Evolutionary conservation across 2,113 vertebrate genomes (phyloP).

Genomic region (Menidia beryllina): DNA sequence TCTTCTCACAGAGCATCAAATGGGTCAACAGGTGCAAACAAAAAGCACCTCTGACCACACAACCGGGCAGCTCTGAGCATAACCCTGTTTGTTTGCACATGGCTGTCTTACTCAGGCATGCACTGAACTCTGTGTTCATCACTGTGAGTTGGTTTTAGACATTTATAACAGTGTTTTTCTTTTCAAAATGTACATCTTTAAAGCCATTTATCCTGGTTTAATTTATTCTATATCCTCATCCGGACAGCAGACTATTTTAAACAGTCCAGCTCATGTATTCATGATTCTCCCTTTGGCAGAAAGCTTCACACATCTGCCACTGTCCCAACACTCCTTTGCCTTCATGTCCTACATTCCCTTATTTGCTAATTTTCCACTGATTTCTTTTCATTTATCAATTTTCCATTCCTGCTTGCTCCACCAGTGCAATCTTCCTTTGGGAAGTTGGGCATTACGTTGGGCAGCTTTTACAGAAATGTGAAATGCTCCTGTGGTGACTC

Average conservation of each 20-base stretch:
- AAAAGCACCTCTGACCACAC: constrained; percentile 58
- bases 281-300: constrained; percentile 28
- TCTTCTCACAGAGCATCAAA: constrained; percentile 22
- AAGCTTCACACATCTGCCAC: constrained; percentile 32
- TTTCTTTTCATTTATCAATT: constrained; percentile 57
- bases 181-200: neutral
- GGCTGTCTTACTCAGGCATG: constrained; percentile 1
- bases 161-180: neutral
- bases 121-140: too few species aligned
- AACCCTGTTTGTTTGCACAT: constrained; percentile 30
- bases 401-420: constrained; percentile 27
- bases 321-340: constrained; percentile 1
- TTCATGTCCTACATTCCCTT: constrained; percentile 29
- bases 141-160: too few species aligned
- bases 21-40: constrained; percentile 62
- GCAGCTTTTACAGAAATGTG: constrained; percentile 45
- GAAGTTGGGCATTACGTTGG: constrained; percentile 36
- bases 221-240: constrained; percentile 18
- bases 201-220: constrained; percentile 9
- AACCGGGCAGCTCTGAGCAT: constrained; percentile 42
- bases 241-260: neutral
- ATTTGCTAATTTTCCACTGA: constrained; percentile 31
- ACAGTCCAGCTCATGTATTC: constrained; percentile 26
- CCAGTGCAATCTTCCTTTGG: constrained; percentile 39
- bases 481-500: constrained; percentile 50